Evolutionary conservation across 2,888 invertebrate species (phyloP), one percentile per base, ranked within the genome.

Genomic region (Thereva unica): DNA sequence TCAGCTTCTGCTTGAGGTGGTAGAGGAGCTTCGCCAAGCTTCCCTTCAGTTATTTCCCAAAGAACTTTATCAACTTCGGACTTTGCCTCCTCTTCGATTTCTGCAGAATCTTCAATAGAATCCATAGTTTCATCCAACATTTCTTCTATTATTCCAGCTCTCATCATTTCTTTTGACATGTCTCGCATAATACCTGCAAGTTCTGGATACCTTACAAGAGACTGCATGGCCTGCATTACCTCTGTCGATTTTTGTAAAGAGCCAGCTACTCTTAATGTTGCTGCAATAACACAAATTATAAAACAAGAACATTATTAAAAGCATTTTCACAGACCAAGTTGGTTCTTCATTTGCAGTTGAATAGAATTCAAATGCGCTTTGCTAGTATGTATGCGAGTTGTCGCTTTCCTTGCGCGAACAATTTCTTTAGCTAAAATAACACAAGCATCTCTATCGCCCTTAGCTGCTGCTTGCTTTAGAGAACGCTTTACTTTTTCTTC

Each of bases 71-170:
- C 95, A 38, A 96, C 91, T 84, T 97, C 97, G 71, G 87, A 88
- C 80, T 97, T 94, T 4, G 95, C 97, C 73, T 93, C 95, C 74
- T 97, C 97, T 76, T 99, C 99, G 85, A 97, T 86, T 76, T 97
- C 96, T 74, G 97, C 96, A 5, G 92, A 89, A 78, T 95, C 95
- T 74, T 96, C 95, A 71, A 97, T 87, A 4, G 87, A 85, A 69
- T 97, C 95, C 89, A 99, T 91, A 40, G 97, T 95, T 77, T 99
- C 99, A 72, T 98, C 97, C 49, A 99, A 83, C 97, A 99, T 97
- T 82, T 99, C 99, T 79, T 99, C 98, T 64, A 99, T 95, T 68
- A 99, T 97, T 12, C 98, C 98, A 0, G 97, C 96, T 80, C 89
- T 92, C 94, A 96, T 98, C 98, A 99, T 99, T 84, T 99, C 99